phyloP scores from a whole-genome alignment of 2,888 invertebrate species.

The Caenorhabditis virilis region DNA sequence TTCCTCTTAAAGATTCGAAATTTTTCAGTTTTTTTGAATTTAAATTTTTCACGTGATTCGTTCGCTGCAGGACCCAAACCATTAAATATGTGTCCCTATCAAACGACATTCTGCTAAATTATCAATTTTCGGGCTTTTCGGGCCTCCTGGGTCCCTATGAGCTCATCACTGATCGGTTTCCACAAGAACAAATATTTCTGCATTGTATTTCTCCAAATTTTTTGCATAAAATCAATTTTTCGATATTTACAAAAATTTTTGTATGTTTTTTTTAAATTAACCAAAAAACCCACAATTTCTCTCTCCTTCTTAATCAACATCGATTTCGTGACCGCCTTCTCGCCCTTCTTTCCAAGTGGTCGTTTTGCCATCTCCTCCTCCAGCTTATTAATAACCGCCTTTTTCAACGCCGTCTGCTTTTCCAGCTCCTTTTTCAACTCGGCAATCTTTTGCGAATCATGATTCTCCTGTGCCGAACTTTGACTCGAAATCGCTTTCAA shows the following conservation, averaged over 20 bases:
- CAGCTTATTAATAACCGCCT: constrained; percentile 78
- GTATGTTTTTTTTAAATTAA: background rate
- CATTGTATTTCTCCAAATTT: background rate
- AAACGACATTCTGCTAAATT: no score
- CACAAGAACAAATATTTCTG: no score
- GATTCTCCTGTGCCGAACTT: constrained; percentile 69
- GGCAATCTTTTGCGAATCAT: constrained; percentile 23
- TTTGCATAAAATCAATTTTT: background rate
- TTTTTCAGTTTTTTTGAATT: no score
- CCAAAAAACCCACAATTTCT: constrained; percentile 76
- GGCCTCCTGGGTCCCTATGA: no score
- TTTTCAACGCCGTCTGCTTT: constrained; percentile 43
- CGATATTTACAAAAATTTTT: no score
- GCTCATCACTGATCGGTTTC: constrained; percentile 9
- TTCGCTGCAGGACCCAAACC: no score
- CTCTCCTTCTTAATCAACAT: constrained; percentile 89
- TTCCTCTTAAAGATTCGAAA: no score
- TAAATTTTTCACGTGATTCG: no score
- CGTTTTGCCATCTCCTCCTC: constrained; percentile 96
- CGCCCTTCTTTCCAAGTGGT: constrained; percentile 76
- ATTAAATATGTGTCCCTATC: no score
- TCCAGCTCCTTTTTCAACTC: constrained; percentile 41
- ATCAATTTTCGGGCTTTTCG: no score
- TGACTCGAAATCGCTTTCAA: constrained; percentile 16
- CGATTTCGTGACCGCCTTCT: constrained; percentile 73